These are phyloP conservation scores for Apus apus DNA, from an alignment of 2,113 vertebrate species.

Conservation along the genomic window DNA sequence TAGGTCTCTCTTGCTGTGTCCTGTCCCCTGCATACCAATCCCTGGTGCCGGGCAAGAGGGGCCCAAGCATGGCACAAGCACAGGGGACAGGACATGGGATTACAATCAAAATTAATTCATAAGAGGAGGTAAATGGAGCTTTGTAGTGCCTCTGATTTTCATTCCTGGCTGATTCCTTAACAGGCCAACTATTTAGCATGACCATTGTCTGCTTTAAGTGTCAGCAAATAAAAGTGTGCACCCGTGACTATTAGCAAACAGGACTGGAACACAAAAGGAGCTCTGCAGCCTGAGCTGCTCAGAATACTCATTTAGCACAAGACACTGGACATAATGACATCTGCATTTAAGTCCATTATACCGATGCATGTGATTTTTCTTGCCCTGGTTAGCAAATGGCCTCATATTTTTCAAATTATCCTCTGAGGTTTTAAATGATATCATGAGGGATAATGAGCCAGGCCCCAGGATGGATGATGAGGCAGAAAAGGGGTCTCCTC, in stretches of 20 bases:
- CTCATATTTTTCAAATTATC: conserved; percentile 45
- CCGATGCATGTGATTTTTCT: neutral
- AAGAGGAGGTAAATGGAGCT: neutral
- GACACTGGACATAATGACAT: conserved; percentile 21
- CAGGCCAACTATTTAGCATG: conserved; percentile 29
- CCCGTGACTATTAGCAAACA: conserved; percentile 30
- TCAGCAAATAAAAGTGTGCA: neutral
- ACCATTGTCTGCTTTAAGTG: conserved; percentile 28
- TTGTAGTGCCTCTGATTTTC: neutral
- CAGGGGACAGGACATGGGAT: neutral
- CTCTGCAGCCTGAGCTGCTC: neutral
- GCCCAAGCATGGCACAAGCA: neutral
- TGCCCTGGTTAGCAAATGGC: conserved; percentile 23
- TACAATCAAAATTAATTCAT: neutral
- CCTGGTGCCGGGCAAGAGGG: neutral
- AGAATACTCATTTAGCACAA: conserved; percentile 32
- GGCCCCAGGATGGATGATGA: neutral
- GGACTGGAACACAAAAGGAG: conserved; percentile 20
- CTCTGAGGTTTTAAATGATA: conserved; percentile 21
- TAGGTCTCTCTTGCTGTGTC: neutral
- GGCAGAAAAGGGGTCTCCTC: neutral
- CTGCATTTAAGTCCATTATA: conserved; percentile 47
- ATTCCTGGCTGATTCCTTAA: conserved; percentile 27
- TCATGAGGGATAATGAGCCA: neutral
- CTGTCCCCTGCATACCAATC: neutral